Evolutionary conservation across 2,797 vertebrate genomes (phyloP), one percentile per base, ranked within the genome.

Genomic region (Peromyscus attwateri): DNA sequence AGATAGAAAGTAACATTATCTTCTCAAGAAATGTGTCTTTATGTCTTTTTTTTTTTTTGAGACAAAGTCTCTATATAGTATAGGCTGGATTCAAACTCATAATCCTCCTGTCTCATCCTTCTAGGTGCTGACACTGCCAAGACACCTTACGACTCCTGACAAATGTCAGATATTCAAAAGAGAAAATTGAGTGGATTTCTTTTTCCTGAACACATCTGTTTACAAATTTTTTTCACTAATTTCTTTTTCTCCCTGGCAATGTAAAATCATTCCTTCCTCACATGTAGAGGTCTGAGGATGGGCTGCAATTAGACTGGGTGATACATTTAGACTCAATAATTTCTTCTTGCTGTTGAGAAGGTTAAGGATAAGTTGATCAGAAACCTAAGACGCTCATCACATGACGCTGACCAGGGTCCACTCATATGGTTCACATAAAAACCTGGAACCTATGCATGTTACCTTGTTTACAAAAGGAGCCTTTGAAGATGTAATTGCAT

Each of bases 391-490:
- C 40, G 12, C 13, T 71, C 25, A 40, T 82, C 1, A 1, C 37
- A 31, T 23, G 31, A 66, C 4, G 11, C 82, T 55, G 17, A 68
- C 23, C 84, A 71, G 27, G 40, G 16, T 17, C 6, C 16, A 9
- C 25, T 23, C 55, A 81, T 91, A 89, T 9, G 84, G n/a, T 75
- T 5, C 6, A 43, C 49, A 73, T 93, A 27, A 93, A 97, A 94
- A 70, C 49, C 49, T 43, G 70, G 27, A 92, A 95, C 25, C 25
- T 52, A 19, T 80, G 31, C 75, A 17, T 79, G 19, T 89, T 76
- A 40, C 14, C 52, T 93, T 73, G 82, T 85, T 96, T 91, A 93
- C 29, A 37, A 83, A 91, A 84, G 27, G 6, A 87, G 23, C 57
- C n/a, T 95, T 95, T 85, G 60, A 5, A 90, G 27, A 57, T 68